These are phyloP conservation scores for Limnothrissa miodon DNA, from an alignment of 2,113 vertebrate genomes.

Conservation along the genomic window DNA sequence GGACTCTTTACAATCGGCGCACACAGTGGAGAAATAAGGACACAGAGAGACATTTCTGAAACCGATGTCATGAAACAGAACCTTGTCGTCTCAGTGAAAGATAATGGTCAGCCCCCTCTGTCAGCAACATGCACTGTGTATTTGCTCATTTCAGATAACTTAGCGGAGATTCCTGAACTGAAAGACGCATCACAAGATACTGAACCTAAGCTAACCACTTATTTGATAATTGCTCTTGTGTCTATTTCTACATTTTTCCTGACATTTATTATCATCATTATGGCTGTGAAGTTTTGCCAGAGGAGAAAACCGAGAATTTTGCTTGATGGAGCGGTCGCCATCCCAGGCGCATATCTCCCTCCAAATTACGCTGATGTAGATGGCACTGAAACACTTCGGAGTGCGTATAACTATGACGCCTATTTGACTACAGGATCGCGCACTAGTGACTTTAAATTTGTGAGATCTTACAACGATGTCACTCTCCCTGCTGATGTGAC, in stretches of 20 bases:
- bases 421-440: conserved; percentile 56
- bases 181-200: conserved; percentile 46
- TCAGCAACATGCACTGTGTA: conserved; percentile 68
- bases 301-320: conserved; percentile 58
- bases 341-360: conserved; percentile 59
- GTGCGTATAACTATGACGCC: conserved; percentile 58
- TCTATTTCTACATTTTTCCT: conserved; percentile 59
- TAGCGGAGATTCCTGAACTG: conserved; percentile 72
- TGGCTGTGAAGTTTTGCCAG: conserved; percentile 34
- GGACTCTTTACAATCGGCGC: conserved; percentile 53
- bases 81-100: conserved; percentile 63
- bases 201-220: conserved; percentile 41
- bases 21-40: conserved; percentile 66
- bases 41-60: conserved; percentile 27
- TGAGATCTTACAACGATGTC: conserved; percentile 49
- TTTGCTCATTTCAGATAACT: conserved; percentile 72
- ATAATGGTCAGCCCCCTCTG: conserved; percentile 62
- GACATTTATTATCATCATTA: conserved; percentile 51
- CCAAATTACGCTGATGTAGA: conserved; percentile 62
- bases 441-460: conserved; percentile 60
- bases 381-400: conserved; percentile 57
- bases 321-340: conserved; percentile 58
- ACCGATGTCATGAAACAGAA: conserved; percentile 61
- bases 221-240: conserved; percentile 59
- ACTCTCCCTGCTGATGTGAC: conserved; percentile 38